Evolutionary conservation across 2,888 invertebrate species (phyloP), one percentile per base, ranked within the genome.

Genomic region (Lysandra coridon): DNA sequence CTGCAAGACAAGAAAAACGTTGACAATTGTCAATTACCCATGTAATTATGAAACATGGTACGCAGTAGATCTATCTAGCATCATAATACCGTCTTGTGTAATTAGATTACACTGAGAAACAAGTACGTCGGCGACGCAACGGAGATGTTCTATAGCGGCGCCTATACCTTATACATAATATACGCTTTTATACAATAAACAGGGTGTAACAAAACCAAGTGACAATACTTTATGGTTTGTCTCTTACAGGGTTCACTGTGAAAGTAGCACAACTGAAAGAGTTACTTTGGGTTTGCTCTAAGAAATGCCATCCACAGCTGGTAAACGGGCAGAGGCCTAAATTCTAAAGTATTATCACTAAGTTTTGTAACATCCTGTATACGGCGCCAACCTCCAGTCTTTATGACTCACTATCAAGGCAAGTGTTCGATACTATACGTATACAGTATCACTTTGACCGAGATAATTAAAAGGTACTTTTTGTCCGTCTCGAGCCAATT

Each of bases 391-490:
- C 86, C 84, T 83, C 84, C 86, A 85, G 87, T 86, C 82, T 87
- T 84, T 85, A 87, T 93, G 93, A 93, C 87, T 93, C 93, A 93
- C 82, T 83, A 83, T 82, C 85, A 85, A 86, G 85, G 85, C 85
- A 81, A 84, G 82, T 82, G 83, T 81, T 76, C 76, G 79, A 83
- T 83, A 81, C 78, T 80, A 80, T 81, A 80, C 79, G 79, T 73
- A 81, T 74, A 23, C 23, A 23, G 78, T 79, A 82, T 73, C 78
- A 78, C 74, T 73, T 78, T 73, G 77, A 37, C 57, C 79, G 78
- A 78, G 64, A 76, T 57, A 57, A 57, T 76, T 76, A 69, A 69
- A 17, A 37, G 69, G 14, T 53, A 76, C 76, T 76, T 76, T 75
- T 76, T 76, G 75, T 53, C 33, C 10, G 30, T 53, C 76, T 69